Conservation (phyloP, 2,797 vertebrate species). For the Darevskia mixta region DNA sequence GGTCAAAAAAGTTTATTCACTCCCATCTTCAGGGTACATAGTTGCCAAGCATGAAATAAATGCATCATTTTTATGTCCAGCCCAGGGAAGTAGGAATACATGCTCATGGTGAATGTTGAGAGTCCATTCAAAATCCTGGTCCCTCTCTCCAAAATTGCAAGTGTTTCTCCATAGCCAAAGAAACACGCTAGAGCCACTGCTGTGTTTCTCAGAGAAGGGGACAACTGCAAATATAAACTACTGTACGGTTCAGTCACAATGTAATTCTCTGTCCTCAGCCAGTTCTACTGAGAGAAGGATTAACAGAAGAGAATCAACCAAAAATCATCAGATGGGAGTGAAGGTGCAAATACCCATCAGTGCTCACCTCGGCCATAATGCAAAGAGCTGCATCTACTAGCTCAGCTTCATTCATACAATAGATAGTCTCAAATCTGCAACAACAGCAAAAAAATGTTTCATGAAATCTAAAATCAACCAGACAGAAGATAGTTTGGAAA, state of each 20-base stretch:
- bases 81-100: neutral
- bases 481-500: too few relatives aligned
- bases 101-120: neutral
- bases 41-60: neutral
- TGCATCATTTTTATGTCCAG: neutral
- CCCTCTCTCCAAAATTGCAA: neutral
- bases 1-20: neutral
- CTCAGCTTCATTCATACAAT: conserved; percentile 81
- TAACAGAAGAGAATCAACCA: neutral
- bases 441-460: conserved; percentile 9
- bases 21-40: too few relatives aligned
- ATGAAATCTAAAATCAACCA: neutral
- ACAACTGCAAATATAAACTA: neutral
- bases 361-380: conserved; percentile 74
- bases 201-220: neutral
- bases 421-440: conserved; percentile 40
- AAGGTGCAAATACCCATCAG: neutral
- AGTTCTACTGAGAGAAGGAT: neutral
- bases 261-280: neutral
- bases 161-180: neutral
- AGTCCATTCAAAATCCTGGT: neutral
- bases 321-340: neutral
- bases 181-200: neutral
- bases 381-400: conserved; percentile 74
- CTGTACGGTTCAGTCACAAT: neutral